Evolutionary conservation across 2,113 vertebrate species (phyloP), one percentile per base, ranked within the genome.

Genomic region (Microtus oregoni): DNA sequence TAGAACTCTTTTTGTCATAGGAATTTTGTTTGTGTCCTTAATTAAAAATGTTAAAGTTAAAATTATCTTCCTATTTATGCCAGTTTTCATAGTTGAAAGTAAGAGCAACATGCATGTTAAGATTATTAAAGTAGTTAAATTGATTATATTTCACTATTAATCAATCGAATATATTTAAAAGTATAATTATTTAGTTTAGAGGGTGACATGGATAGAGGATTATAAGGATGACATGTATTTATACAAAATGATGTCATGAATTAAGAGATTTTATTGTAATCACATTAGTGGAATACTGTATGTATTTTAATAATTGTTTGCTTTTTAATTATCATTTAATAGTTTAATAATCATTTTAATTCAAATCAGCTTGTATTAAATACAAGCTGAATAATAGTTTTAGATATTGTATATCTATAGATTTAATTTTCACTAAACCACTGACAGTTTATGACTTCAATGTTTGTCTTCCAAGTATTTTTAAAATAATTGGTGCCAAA

Each of bases 371-470:
- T 58, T 58, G 17, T 20, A 58, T 20, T 58, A 72, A 86, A 52
- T 77, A 68, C 47, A 95, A 89, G n/a, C 19, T 12, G 14, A 77
- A 86, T 50, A 47, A 78, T 77, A 90, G 35, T 92, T 93, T 38
- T 41, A 47, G 14, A 58, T 11, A n/a, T 1, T 1, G 0, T 44
- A 32, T 52, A 9, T 55, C 32, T 12, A 38, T 8, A 96, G 35
- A 96, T 94, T 91, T 75, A 35, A 32, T 22, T 89, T 3, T 81
- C 35, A 92, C 12, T 55, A 89, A 97, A 76, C 55, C 92, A 52
- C 12, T 17, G 4, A 1, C 15, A 38, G 38, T 58, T 95, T 88
- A 81, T 92, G 75, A 85, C 79, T 72, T 89, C 30, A 35, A 47
- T 3, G 55, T 92, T 95, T 92, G 19, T 79, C 10, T 78, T 89